Conservation (phyloP, 2,888 invertebrate species). For the Noctua pronuba region DNA sequence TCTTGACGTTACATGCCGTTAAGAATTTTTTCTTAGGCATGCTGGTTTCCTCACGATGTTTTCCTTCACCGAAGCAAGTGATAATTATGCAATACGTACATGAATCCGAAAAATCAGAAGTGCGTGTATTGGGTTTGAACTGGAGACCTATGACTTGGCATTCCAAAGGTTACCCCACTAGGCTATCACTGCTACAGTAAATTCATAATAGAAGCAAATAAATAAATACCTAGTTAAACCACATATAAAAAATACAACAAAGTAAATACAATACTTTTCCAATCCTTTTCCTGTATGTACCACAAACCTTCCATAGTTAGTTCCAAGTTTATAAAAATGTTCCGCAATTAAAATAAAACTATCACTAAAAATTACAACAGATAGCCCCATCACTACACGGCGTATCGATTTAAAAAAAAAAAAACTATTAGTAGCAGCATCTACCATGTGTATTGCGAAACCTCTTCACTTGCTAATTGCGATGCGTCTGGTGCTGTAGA, state of each 20-base stretch:
- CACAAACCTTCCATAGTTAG: neutral
- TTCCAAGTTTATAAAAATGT: neutral
- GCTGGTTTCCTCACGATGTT: too few species aligned
- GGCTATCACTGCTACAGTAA: neutral
- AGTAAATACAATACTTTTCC: neutral
- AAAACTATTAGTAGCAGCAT: constrained; percentile 16
- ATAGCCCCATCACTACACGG: constrained; percentile 35
- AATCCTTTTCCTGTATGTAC: neutral
- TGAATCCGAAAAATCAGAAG: too few species aligned
- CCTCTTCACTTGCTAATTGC: constrained; percentile 11
- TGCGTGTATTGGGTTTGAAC: too few species aligned
- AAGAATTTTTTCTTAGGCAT: too few species aligned
- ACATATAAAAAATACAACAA: neutral
- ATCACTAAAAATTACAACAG: neutral
- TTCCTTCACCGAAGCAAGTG: too few species aligned
- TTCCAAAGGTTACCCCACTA: too few species aligned
- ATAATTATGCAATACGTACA: too few species aligned
- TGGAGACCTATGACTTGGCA: too few species aligned
- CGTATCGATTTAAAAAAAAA: constrained; percentile 4
- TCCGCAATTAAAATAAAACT: neutral
- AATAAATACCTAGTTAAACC: neutral
- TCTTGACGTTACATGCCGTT: too few species aligned
- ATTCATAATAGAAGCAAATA: neutral
- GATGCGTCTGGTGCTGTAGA: constrained; percentile 17
- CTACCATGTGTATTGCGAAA: constrained; percentile 39